Base-by-base conservation (phyloP, 2,888 invertebrate species). In the Ennomos fuscantarius region DNA sequence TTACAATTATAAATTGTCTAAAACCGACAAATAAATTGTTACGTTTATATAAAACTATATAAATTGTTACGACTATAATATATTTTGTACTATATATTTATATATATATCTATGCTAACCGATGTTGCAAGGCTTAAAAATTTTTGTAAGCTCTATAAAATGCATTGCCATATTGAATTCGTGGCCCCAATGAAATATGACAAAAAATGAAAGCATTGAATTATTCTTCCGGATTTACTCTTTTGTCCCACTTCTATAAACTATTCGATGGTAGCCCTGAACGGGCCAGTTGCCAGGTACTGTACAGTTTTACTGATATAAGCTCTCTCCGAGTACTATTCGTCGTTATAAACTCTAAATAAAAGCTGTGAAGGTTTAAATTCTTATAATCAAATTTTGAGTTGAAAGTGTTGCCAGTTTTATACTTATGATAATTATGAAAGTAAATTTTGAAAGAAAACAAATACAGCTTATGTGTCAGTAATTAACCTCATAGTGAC, bases 321-420 rank as follows among this genome's bases (percentile, higher is more conserved):
- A 62, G 53, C 60, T 62, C 61, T 65, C 63, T 54, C 48, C 59
- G 45, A 55, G 12, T 33, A 39, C 49, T 42, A 39, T 36, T 11
- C 32, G 8, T 31, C 31, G 13, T 32, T 11, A 43, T 46, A 32
- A 10, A 59, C 62, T 56, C 50, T 63, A 56, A 13, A 8, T 8
- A 24, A 33, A 43, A 10, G 37, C 0, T 8, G n/a, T 59, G 24
- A 55, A 54, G 50, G 54, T 52, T 50, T 8, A 52, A 39, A 52
- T 54, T 60, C 5, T 11, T 35, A 8, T 45, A n/a, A 31, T 11
- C 35, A 45, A 8, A 10, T 10, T 40, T 34, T 15, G n/a, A n/a
- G 11, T 40, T 15, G n/a, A 33, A 45, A 58, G 58, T 43, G 57
- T 67, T 70, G 76, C 55, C 59, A 65, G 70, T 69, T 68, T 70